Base-by-base conservation (phyloP, 1,140 invertebrate species). In the Galendromus occidentalis region DNA sequence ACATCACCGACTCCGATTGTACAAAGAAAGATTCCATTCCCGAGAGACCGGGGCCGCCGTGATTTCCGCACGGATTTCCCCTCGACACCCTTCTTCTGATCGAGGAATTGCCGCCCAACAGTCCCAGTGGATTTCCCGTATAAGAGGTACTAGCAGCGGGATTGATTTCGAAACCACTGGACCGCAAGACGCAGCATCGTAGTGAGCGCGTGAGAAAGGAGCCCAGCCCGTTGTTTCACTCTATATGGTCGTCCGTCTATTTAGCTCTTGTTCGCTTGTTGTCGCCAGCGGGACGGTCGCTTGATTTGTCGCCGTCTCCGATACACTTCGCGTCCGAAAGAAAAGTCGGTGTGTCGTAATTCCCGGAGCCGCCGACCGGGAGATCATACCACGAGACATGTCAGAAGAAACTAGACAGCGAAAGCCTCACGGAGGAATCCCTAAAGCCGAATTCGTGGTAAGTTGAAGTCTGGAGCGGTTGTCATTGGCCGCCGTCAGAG, bases 401-500 rank as follows among this genome's bases (percentile, higher is more conserved):
- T 59, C 51, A 59, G 33, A 14, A 59, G 51, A 59, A 25, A 33
- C n/a, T 9, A 59, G 25, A 59, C 51, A 17, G 20, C 51, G 51
- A 17, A 59, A 59, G 25, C 51, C 51, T 20, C 51, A 59, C 25
- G 51, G 51, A 20, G 70, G 70, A 44, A 71, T 71, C 18, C 70
- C 70, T 17, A 59, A 66, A 44, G 70, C 70, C 18, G 55, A 68
- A 47, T 71, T 71, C 65, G 65, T 71, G 51, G 70, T 71, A 47
- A 25, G 2, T 33, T n/a, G 25, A 29, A 17, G 22, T 25, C 2
- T 29, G 22, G 33, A 29, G 9, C 33, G 45, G 17, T 17, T 59
- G 17, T 14, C 14, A 18, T 59, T 17, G 22, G 14, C 25, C 20
- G 45, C 42, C 12, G 4, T 47, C 28, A 7, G 28, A 47, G 28